These are phyloP conservation scores for Melitaea athalia DNA, from an alignment of 2,888 invertebrate species.

Conservation along the genomic window DNA sequence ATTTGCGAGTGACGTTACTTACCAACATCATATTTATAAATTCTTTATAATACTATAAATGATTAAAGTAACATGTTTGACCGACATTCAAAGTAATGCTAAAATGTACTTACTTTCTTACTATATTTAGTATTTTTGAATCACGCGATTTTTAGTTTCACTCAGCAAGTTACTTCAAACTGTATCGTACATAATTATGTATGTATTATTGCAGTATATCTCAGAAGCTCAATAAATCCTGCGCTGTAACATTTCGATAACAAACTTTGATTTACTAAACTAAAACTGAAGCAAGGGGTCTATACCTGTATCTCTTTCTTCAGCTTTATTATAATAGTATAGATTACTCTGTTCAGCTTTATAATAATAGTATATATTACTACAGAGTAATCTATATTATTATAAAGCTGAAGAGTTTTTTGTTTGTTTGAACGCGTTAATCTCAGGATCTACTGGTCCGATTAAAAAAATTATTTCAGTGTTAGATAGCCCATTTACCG, in stretches of 20 bases:
- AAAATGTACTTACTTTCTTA: slow-evolving; percentile 1
- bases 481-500: too few relatives aligned
- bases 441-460: too few relatives aligned
- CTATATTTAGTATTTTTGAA: background rate
- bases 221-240: background rate
- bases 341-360: too few relatives aligned
- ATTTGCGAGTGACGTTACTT: slow-evolving; percentile 48
- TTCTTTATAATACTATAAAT: slow-evolving; percentile 36
- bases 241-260: background rate
- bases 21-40: slow-evolving; percentile 47
- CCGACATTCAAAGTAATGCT: background rate
- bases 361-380: too few relatives aligned
- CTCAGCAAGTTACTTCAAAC: background rate
- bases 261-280: background rate
- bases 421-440: too few relatives aligned
- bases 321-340: too few relatives aligned
- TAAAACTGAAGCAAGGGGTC: background rate
- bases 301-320: too few relatives aligned
- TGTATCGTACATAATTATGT: too few relatives aligned
- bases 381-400: too few relatives aligned
- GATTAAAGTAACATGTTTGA: slow-evolving; percentile 14
- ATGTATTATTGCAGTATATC: background rate
- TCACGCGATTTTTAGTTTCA: background rate
- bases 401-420: too few relatives aligned
- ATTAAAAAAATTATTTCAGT: too few relatives aligned